Percentiles rank a stretch among this genome's conserved stretches.
Evolutionary conservation across 2,888 invertebrate species (phyloP).

Genomic region (Torymus tubicola): DNA sequence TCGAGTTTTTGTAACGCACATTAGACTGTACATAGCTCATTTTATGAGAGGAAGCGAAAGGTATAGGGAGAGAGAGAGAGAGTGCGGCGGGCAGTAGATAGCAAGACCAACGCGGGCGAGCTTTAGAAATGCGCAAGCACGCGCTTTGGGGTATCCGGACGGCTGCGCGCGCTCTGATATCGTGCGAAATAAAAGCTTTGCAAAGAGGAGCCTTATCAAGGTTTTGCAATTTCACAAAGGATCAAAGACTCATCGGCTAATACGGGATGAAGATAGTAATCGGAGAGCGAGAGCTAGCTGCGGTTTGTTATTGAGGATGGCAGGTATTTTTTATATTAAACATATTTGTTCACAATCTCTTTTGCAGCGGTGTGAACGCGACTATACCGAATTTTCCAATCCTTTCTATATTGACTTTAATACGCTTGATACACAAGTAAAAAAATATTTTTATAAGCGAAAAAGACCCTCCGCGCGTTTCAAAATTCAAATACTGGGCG

Average conservation of each 20-base stretch:
- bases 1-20: too few species aligned
- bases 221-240: constrained; percentile 17
- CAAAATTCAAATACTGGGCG: too few species aligned
- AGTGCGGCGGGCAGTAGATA: neutral
- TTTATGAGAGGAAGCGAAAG: neutral
- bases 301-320: neutral
- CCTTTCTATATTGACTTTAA: too few species aligned
- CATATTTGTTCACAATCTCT: too few species aligned
- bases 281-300: neutral
- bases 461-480: too few species aligned
- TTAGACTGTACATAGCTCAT: too few species aligned
- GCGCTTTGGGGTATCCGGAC: too few species aligned
- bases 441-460: too few species aligned
- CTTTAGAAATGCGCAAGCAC: neutral
- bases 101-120: neutral
- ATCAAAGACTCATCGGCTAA: constrained; percentile 47
- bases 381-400: too few species aligned
- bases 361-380: too few species aligned
- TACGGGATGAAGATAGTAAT: constrained; percentile 14
- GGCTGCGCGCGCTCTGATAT: neutral
- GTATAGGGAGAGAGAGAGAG: neutral
- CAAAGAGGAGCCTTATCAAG: constrained; percentile 39
- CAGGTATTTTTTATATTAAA: too few species aligned
- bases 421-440: too few species aligned
- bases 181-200: constrained; percentile 43